Base-by-base conservation (phyloP, 2,113 vertebrate species). In the Dinomys branickii region DNA sequence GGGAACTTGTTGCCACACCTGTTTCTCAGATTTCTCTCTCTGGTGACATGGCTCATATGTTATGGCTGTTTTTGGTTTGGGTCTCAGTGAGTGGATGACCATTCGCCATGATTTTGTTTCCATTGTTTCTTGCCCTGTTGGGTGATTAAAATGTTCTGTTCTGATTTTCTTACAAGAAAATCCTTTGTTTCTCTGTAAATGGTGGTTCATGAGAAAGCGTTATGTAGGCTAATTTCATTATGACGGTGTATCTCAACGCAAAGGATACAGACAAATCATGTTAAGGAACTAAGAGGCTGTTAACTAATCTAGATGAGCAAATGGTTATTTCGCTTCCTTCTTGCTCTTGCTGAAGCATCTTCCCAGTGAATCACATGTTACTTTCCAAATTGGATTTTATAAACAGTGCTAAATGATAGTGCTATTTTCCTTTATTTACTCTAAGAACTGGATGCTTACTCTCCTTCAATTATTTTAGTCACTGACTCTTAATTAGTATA, bases 311-410 rank as follows among this genome's bases (percentile, higher is more conserved):
- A 86, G 59, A 78, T 58, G 33, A 93, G 26, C 30, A 91, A 87
- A 90, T 44, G 59, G 4, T n/a, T 67, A 59, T 80, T 85, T 85
- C 71, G 16, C 7, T 35, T 88, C 16, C 16, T 5, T 78, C 19
- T 59, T 67, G 33, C 47, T 13, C 24, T 35, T 33, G 56, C 19
- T 59, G 65, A 97, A 38, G 8, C 10, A 52, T 81, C 61, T 96
- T 87, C 56, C 52, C 59, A 71, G 33, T 87, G 28, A 95, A 92
- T 88, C 88, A 84, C 19, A 71, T 78, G 67, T 85, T 81, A 71
- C 50, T 96, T 96, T 94, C 69, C 61, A 96, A 94, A 77, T 50
- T 90, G 71, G 61, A 88, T 90, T 97, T 91, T 81, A 85, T 0
- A 90, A 95, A 56, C 30, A 52, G 54, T 41, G 28, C 9, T 94